These are phyloP conservation scores for Papilio xuthus DNA, from an alignment of 1,140 invertebrate species.

Conservation along the genomic window DNA sequence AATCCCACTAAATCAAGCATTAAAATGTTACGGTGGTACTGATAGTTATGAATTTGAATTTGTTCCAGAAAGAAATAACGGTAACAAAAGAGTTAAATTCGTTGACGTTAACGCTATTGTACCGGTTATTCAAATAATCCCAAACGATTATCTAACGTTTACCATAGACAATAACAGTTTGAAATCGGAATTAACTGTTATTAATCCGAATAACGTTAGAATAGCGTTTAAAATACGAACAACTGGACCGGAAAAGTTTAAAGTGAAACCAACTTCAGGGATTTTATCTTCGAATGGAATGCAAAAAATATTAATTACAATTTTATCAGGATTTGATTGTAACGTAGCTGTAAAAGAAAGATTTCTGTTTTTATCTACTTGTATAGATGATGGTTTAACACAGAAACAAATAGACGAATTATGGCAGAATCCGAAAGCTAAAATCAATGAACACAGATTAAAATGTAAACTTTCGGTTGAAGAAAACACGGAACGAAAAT, in stretches of 20 bases:
- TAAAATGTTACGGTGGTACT: slow-evolving; percentile 58
- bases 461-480: slow-evolving; percentile 40
- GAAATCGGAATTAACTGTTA: slow-evolving; percentile 49
- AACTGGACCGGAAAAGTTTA: slow-evolving; percentile 54
- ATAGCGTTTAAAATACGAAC: slow-evolving; percentile 58
- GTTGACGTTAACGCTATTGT: slow-evolving; percentile 36
- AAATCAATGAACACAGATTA: slow-evolving; percentile 52
- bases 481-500: slow-evolving; percentile 25
- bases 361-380: slow-evolving; percentile 50
- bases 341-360: slow-evolving; percentile 51
- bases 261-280: slow-evolving; percentile 48
- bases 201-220: slow-evolving; percentile 51
- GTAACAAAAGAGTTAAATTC: slow-evolving; percentile 39
- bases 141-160: slow-evolving; percentile 42
- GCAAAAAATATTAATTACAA: slow-evolving; percentile 48
- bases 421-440: slow-evolving; percentile 48
- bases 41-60: slow-evolving; percentile 55
- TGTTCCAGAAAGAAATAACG: slow-evolving; percentile 45
- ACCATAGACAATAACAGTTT: slow-evolving; percentile 46
- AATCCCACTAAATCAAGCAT: slow-evolving; percentile 54
- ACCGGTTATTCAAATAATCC: background rate
- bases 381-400: slow-evolving; percentile 43
- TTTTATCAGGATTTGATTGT: slow-evolving; percentile 49
- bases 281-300: slow-evolving; percentile 43
- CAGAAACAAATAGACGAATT: slow-evolving; percentile 48